A percentile compares a stretch with the other conserved stretches of the same genome.
Conservation (phyloP, 2,113 vertebrate genomes). For the Sturnus vulgaris region DNA sequence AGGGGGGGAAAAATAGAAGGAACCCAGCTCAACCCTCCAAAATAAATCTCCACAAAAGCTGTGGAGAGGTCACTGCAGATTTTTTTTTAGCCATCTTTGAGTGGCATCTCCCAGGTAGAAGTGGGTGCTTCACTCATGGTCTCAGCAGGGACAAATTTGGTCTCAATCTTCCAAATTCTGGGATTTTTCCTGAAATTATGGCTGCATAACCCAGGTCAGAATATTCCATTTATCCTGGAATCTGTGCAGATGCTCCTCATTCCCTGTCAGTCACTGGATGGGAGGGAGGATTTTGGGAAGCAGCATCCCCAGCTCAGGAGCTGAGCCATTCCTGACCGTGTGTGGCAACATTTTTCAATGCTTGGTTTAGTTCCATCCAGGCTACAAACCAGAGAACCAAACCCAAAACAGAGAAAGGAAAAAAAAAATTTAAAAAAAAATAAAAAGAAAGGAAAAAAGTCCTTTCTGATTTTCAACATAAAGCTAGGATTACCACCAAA, state of each 20-base stretch:
- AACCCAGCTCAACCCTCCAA: background rate
- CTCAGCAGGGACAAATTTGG: background rate
- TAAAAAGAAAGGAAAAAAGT: background rate
- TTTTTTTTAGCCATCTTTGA: background rate
- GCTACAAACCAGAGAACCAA: conserved; percentile 50
- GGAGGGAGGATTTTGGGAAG: background rate
- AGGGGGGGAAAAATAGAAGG: fast-evolving
- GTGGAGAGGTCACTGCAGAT: background rate
- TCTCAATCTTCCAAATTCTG: background rate
- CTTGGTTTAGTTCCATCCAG: conserved; percentile 42
- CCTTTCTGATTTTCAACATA: conserved; percentile 53
- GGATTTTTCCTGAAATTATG: fast-evolving
- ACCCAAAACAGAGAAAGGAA: background rate
- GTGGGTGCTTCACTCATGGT: background rate
- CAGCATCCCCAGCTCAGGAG: background rate
- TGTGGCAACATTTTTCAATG: conserved; percentile 30
- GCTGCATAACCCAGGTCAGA: background rate
- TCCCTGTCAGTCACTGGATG: background rate
- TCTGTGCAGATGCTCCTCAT: background rate
- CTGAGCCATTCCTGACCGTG: background rate
- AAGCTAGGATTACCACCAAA: conserved; percentile 57
- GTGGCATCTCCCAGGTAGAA: background rate
- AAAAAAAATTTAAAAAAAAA: background rate
- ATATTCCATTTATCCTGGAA: background rate
- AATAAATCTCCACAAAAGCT: background rate